Conservation (phyloP, 2,888 invertebrate genomes). For the Pinctada fucata region DNA sequence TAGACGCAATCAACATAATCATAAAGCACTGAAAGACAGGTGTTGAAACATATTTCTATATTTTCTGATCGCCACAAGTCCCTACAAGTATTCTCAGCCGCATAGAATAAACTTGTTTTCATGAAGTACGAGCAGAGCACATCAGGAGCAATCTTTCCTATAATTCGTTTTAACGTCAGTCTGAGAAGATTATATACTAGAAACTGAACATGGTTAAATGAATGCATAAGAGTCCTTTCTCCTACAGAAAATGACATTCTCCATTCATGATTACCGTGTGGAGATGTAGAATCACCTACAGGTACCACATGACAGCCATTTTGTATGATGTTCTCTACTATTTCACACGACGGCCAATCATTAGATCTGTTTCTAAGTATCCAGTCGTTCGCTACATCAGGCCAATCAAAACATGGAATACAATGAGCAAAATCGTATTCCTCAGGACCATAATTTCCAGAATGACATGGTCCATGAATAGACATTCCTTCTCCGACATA, state of each 20-base stretch:
- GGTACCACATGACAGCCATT: constrained; percentile 4
- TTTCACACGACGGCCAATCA: constrained; percentile 16
- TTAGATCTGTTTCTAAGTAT: background rate
- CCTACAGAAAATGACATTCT: no score
- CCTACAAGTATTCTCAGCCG: constrained; percentile 24
- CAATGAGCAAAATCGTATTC: constrained; percentile 11
- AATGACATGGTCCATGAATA: constrained; percentile 1
- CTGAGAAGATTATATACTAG: constrained; percentile 25
- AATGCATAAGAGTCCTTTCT: no score
- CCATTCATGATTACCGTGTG: background rate
- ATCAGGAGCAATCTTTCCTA: background rate
- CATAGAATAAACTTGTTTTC: no score
- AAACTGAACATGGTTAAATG: no score
- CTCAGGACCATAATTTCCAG: background rate
- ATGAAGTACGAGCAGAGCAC: no score
- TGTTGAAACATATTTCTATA: background rate
- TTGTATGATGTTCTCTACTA: constrained; percentile 15
- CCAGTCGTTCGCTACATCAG: constrained; percentile 19
- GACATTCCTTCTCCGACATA: no score
- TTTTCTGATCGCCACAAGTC: constrained; percentile 24
- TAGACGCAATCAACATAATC: no score
- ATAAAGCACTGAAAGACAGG: no score
- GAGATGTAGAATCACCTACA: constrained; percentile 20
- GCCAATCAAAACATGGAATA: background rate
- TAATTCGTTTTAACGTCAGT: constrained; percentile 30